A percentile compares a stretch with the other conserved stretches of the same genome.
Conservation (phyloP, 2,888 invertebrate genomes). For the Aporophyla lueneburgensis region DNA sequence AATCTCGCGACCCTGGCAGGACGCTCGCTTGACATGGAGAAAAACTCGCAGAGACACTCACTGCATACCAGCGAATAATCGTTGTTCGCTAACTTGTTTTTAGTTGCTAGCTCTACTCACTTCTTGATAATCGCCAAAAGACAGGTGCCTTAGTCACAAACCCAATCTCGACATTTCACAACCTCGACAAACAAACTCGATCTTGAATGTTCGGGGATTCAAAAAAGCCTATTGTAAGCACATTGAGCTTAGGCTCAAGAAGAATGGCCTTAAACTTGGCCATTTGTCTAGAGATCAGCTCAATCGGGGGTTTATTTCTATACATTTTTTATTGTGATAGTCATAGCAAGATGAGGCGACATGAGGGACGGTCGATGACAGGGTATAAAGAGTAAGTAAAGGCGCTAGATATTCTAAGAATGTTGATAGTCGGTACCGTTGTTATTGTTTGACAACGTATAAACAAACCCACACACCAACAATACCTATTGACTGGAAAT, state of each 20-base stretch:
- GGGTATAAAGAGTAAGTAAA: slow-evolving; percentile 6
- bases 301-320: neutral
- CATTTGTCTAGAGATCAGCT: neutral
- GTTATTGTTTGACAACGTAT: neutral
- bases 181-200: too few relatives aligned
- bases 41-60: too few relatives aligned
- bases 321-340: slow-evolving; percentile 17
- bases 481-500: too few relatives aligned
- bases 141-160: neutral
- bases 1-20: too few relatives aligned
- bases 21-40: too few relatives aligned
- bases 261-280: neutral
- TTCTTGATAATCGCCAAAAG: too few relatives aligned
- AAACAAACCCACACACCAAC: too few relatives aligned
- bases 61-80: too few relatives aligned
- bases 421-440: slow-evolving; percentile 36
- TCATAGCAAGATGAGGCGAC: slow-evolving; percentile 18
- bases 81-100: too few relatives aligned
- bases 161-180: neutral
- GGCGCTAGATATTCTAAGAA: slow-evolving; percentile 33
- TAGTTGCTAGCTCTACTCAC: too few relatives aligned
- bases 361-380: slow-evolving; percentile 31
- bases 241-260: neutral
- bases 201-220: neutral
- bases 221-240: slow-evolving; percentile 1